Evolutionary conservation across 2,888 invertebrate species (phyloP).

Genomic region (Siphonodentalium dalli): DNA sequence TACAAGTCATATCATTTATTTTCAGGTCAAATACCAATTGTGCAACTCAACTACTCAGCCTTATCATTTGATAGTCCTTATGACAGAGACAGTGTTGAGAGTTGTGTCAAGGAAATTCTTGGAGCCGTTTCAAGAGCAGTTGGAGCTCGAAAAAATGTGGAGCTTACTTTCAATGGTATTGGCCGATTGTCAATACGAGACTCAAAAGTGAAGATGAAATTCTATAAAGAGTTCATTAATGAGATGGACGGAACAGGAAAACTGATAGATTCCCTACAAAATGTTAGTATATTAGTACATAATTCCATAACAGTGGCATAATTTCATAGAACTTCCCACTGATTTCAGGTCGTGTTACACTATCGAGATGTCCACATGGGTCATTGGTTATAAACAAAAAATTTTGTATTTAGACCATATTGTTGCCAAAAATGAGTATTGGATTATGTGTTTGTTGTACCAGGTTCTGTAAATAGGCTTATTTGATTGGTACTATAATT

Average conservation of each 20-base stretch:
- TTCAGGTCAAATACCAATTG: slow-evolving; percentile 62
- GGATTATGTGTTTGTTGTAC: too few relatives aligned
- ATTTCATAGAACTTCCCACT: too few relatives aligned
- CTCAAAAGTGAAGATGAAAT: slow-evolving; percentile 63
- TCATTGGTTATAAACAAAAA: too few relatives aligned
- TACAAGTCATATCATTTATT: slow-evolving; percentile 17
- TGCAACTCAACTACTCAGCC: slow-evolving; percentile 61
- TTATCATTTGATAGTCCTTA: slow-evolving; percentile 62
- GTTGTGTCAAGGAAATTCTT: slow-evolving; percentile 62
- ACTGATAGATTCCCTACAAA: slow-evolving; percentile 59
- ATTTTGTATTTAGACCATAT: too few relatives aligned
- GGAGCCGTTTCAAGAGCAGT: slow-evolving; percentile 54
- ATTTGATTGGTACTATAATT: too few relatives aligned
- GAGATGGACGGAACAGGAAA: slow-evolving; percentile 62
- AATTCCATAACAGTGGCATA: too few relatives aligned
- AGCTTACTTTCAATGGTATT: slow-evolving; percentile 61
- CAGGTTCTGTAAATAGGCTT: too few relatives aligned
- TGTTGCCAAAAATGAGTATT: too few relatives aligned
- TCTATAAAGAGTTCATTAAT: slow-evolving; percentile 64
- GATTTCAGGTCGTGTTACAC: too few relatives aligned
- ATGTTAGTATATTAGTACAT: slow-evolving; percentile 52
- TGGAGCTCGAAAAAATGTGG: slow-evolving; percentile 56
- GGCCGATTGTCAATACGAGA: slow-evolving; percentile 62
- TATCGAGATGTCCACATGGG: too few relatives aligned
- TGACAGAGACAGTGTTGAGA: slow-evolving; percentile 62